Evolutionary conservation across 2,888 invertebrate genomes (phyloP), one percentile per base, ranked within the genome.

Genomic region (Eristalis intricaria): DNA sequence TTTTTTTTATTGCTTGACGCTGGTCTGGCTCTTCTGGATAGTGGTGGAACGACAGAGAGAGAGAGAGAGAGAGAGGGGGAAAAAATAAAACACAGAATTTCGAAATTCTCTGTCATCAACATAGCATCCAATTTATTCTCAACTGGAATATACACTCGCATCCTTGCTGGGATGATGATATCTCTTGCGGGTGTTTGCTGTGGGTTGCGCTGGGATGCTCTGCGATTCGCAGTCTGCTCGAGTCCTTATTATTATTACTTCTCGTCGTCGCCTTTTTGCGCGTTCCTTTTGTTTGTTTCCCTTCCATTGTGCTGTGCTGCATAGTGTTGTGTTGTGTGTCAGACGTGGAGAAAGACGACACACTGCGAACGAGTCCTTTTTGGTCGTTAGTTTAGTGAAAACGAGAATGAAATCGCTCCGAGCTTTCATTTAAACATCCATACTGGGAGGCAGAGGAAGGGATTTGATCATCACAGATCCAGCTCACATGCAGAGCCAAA

Each of bases 71-170:
- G 19, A 8, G 38, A 1, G 38, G 8, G 38, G 8, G 32, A 11
- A 50, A 50, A 50, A 50, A 50, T 50, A 50, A 50, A 19, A 50
- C 50, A 50, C 50, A 76, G 81, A 81, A 81, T 68, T 63, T 81
- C 76, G 56, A 77, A 77, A 82, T 60, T 73, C 64, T 74, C 85
- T 85, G 82, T 82, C 85, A 85, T 85, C 82, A 82, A 82, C 85
- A 77, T 69, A 69, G 77, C 81, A 77, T 85, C 82, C 82, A 81
- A 85, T 85, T 82, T 77, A 77, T 85, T 82, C 77, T 82, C 71
- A 43, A 64, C 38, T 77, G 77, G 77, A 82, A 38, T 65, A 35
- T n/a, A 38, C 22, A 26, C 63, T 77, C 43, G n/a, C 40, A 85
- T 69, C 81, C 63, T 77, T 76, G 63, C 58, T 29, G 76, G 68